Evolutionary conservation across 1,140 invertebrate species (phyloP).

Genomic region (Drosophila nigromelanica): DNA sequence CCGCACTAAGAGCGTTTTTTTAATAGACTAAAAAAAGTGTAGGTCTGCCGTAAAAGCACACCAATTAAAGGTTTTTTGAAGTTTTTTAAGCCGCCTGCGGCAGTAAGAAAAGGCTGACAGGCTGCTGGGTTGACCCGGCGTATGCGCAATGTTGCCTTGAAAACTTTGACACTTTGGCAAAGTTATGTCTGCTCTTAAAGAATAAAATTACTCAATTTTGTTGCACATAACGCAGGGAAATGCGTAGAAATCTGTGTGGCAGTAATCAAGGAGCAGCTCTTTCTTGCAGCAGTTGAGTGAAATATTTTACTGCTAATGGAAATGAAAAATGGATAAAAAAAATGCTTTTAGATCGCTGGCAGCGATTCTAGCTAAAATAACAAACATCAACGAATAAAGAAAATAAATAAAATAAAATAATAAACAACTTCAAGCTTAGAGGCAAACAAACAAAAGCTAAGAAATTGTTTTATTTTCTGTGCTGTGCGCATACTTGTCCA

Average conservation of each 20-base stretch:
- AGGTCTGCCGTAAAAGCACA: constrained; percentile 38
- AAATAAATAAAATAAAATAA: constrained; percentile 11
- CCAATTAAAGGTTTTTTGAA: constrained; percentile 72
- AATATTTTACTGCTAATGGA: constrained; percentile 30
- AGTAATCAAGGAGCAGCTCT: constrained; percentile 15
- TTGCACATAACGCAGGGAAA: constrained; percentile 8
- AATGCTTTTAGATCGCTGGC: constrained; percentile 41
- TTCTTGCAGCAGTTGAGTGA: constrained; percentile 7
- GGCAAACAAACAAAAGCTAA: constrained; percentile 16
- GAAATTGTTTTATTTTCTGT: constrained; percentile 17
- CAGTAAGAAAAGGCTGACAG: constrained; percentile 6
- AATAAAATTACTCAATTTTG: constrained; percentile 5
- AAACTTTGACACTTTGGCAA: constrained; percentile 69
- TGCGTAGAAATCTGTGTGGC: neutral
- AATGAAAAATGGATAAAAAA: constrained; percentile 36
- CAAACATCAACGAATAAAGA: constrained; percentile 24
- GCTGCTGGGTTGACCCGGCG: constrained; percentile 29
- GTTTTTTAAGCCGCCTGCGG: constrained; percentile 26
- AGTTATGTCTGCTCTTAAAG: constrained; percentile 29
- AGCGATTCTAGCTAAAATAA: constrained; percentile 26
- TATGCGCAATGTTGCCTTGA: constrained; percentile 44
- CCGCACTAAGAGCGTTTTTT: constrained; percentile 37
- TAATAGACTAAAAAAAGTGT: constrained; percentile 44
- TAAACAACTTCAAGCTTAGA: constrained; percentile 16
- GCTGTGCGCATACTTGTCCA: constrained; percentile 6